Evolutionary conservation across 2,797 vertebrate genomes (phyloP), one percentile per base, ranked within the genome.

Genomic region (Rhabdomys pumilio): DNA sequence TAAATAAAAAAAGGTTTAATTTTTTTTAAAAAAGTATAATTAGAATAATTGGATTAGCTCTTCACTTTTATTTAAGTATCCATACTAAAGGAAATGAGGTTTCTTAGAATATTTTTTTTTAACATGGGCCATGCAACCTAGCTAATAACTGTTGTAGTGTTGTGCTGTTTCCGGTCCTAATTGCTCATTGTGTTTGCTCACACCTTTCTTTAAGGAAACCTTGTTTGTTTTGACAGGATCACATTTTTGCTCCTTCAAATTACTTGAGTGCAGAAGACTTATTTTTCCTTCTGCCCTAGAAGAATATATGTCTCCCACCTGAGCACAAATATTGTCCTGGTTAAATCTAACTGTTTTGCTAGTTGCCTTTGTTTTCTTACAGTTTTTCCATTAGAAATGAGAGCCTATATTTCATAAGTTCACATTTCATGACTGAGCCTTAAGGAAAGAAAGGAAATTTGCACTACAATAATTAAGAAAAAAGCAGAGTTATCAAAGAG

Each of bases 221-320:
- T 77, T 95, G 84, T 57, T 72, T 95, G 73, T 97, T 98, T 96
- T 96, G 94, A 97, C 91, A 95, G 61, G 75, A 61, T 97, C 63
- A 63, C 81, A 31, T 65, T 91, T 95, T 94, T 91, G n/a, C 44
- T 94, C 75, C 73, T 97, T 97, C 44, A 7, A 96, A 96, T 97
- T 95, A 89, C 73, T 90, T 81, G 89, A 89, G 81, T 87, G 50
- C 31, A 73, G 83, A 93, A 87, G 88, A 44, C 90, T 44, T 89
- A 90, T 93, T 97, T 97, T 97, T 90, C 63, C 57, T 94, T 93
- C 50, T 91, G 8, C 79, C 75, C 83, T 93, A 84, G 29, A 90
- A 92, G 89, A 96, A 85, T 67, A 59, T 20, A 79, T 85, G 55
- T 53, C 72, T 91, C 31, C 69, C 34, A 89, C 17, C 24, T 20